Conservation (phyloP, 2,888 invertebrate species). For the Lochmaea capreae region DNA sequence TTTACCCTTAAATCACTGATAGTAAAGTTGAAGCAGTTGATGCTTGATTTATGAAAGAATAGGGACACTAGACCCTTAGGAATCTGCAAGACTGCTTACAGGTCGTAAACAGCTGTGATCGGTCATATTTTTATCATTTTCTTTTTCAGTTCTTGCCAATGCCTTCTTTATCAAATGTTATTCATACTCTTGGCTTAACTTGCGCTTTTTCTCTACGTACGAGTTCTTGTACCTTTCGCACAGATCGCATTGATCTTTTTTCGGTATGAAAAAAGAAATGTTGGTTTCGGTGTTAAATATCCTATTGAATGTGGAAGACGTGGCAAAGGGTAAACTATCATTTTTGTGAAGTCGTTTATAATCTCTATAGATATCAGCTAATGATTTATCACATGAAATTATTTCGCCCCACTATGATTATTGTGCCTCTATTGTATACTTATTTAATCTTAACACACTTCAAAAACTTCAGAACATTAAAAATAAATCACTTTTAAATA, state of each 20-base stretch:
- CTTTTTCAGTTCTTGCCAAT: conserved; percentile 22
- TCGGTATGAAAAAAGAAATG: neutral
- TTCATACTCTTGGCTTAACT: too few species aligned
- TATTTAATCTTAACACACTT: too few species aligned
- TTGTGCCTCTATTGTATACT: too few species aligned
- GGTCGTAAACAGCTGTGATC: conserved; percentile 20
- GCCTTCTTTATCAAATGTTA: conserved; percentile 18
- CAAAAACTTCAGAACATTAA: too few species aligned
- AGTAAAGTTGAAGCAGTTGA: conserved; percentile 49
- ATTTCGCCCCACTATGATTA: too few species aligned
- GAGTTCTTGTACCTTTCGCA: neutral
- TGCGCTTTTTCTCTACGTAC: too few species aligned
- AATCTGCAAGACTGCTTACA: conserved; percentile 26
- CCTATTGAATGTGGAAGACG: neutral
- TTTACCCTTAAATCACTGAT: conserved; percentile 43
- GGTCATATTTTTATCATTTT: conserved; percentile 6
- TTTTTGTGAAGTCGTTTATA: neutral
- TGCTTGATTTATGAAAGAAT: conserved; percentile 50
- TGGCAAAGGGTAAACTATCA: neutral
- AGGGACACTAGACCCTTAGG: conserved; percentile 23
- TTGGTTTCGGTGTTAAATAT: neutral
- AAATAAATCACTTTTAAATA: too few species aligned
- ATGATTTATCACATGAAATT: neutral
- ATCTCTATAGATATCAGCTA: neutral
- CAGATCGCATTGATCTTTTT: neutral